Conservation (phyloP, 2,113 vertebrate genomes). For the Benthochromis sp. region DNA sequence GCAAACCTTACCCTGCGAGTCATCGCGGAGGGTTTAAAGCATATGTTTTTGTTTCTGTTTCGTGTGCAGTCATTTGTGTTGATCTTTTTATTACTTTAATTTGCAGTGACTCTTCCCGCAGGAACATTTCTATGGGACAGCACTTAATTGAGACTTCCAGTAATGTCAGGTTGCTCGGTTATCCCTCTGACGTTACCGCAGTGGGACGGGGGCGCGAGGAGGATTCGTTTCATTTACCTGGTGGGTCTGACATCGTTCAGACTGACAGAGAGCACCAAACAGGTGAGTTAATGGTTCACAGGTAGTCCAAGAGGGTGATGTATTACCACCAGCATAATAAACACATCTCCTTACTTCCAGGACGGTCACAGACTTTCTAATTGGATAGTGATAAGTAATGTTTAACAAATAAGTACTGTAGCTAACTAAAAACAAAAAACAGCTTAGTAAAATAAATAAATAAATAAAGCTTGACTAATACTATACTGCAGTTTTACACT, state of each 20-base stretch:
- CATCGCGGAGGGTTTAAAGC: background rate
- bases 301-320: background rate
- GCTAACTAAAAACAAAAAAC: background rate
- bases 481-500: background rate
- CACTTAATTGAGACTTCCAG: background rate
- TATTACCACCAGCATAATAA: background rate
- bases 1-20: background rate
- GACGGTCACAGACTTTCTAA: background rate
- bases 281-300: constrained; percentile 41
- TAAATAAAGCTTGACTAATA: background rate
- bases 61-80: background rate
- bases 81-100: background rate
- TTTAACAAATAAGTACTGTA: background rate
- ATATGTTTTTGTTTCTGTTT: rapidly evolving
- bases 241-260: constrained; percentile 56
- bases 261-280: constrained; percentile 27
- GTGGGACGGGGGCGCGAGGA: constrained; percentile 50
- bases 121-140: background rate
- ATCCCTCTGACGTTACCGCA: constrained; percentile 57
- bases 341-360: background rate
- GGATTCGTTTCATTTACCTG: constrained; percentile 68
- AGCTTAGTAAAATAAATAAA: background rate
- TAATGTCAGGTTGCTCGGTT: constrained; percentile 30
- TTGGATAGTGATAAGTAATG: background rate
- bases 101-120: background rate